Percentiles rank a stretch among this genome's conserved stretches.
Conservation (phyloP, 2,888 invertebrate genomes). For the Hypena proboscidalis region DNA sequence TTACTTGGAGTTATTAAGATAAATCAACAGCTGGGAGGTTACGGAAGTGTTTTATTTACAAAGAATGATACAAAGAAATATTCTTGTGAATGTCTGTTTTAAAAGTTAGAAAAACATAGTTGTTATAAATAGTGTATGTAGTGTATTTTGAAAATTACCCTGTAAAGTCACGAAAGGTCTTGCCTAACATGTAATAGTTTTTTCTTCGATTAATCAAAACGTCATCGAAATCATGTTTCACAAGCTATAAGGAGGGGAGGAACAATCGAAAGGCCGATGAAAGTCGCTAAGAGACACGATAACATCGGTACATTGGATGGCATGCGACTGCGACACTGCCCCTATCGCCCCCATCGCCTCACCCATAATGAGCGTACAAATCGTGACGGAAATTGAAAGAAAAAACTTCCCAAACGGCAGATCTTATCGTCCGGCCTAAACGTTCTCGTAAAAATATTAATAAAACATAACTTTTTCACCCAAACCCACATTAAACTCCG, state of each 20-base stretch:
- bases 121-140: no score
- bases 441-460: slow-evolving; percentile 86
- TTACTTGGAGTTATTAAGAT: no score
- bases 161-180: no score
- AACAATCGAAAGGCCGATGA: slow-evolving; percentile 78
- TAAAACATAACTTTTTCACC: slow-evolving; percentile 85
- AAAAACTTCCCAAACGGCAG: slow-evolving; percentile 82
- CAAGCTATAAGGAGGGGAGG: slow-evolving; percentile 58
- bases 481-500: slow-evolving; percentile 84
- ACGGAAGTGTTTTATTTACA: slow-evolving; percentile 57
- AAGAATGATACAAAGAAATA: slow-evolving; percentile 10
- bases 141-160: no score
- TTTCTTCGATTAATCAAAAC: slow-evolving; percentile 69
- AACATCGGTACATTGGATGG: slow-evolving; percentile 72
- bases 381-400: slow-evolving; percentile 85
- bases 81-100: no score
- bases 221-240: slow-evolving; percentile 77
- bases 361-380: slow-evolving; percentile 83
- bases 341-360: slow-evolving; percentile 82
- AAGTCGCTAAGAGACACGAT: slow-evolving; percentile 81
- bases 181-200: no score
- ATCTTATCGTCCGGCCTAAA: slow-evolving; percentile 82
- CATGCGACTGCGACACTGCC: slow-evolving; percentile 74
- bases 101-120: no score
- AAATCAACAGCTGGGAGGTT: no score